Conservation (phyloP, 2,113 vertebrate genomes). For the Mungos mungo region DNA sequence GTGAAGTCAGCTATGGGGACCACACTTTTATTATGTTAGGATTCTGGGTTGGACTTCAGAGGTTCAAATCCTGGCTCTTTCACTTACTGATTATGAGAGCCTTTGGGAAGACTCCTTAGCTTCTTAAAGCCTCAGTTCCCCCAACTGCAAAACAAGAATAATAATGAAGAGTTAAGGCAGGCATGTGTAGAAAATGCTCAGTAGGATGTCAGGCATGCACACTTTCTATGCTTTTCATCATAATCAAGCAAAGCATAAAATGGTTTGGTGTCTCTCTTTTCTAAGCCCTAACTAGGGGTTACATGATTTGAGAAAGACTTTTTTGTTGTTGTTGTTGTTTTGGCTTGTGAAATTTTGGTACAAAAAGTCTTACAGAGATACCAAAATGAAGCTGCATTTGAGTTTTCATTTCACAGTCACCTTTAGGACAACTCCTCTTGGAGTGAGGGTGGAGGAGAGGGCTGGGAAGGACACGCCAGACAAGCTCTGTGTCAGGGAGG, state of each 20-base stretch:
- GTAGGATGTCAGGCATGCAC: not conserved
- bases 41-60: not conserved
- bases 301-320: not conserved
- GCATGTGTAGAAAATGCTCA: not conserved
- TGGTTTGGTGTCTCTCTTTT: not conserved
- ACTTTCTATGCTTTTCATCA: not conserved
- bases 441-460: not conserved
- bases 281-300: not conserved
- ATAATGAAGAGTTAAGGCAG: not conserved
- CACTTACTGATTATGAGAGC: not conserved
- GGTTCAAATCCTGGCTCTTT: not conserved
- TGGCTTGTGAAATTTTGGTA: not conserved
- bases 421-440: not conserved
- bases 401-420: not conserved
- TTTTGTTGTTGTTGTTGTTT: too few relatives aligned
- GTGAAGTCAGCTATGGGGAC: not conserved
- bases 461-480: not conserved
- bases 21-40: not conserved
- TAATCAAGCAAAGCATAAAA: not conserved
- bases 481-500: rapidly evolving
- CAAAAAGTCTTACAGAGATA: not conserved
- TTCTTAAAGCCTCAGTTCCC: not conserved
- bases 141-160: not conserved
- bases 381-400: not conserved
- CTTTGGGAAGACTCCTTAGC: not conserved